Percentiles rank a stretch among this genome's conserved stretches.
Conservation (phyloP, 2,113 vertebrate genomes). For the Dromiciops gliroides region DNA sequence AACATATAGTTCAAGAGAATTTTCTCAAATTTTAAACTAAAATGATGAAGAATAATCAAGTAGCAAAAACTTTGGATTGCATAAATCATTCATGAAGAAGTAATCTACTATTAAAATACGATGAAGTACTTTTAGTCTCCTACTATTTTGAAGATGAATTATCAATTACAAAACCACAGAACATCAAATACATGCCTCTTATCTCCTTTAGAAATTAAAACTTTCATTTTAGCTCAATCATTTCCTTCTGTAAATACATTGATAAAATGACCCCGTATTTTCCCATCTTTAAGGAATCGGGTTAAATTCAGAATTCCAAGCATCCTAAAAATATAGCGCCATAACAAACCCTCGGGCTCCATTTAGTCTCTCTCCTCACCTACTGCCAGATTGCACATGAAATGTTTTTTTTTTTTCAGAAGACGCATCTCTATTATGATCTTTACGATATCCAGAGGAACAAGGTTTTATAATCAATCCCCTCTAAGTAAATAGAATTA, state of each 20-base stretch:
- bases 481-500: conserved; percentile 2
- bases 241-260: conserved; percentile 8
- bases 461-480: not conserved
- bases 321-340: not conserved
- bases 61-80: not conserved
- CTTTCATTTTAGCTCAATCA: conserved; percentile 10
- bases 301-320: not conserved
- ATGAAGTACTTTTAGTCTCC: conserved; percentile 5
- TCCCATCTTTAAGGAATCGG: not conserved
- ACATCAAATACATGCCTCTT: not conserved
- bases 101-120: not conserved
- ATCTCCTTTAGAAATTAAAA: conserved; percentile 31
- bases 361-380: not conserved
- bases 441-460: not conserved
- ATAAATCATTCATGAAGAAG: conserved; percentile 4
- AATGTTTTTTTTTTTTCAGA: not conserved
- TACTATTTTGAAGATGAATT: not conserved
- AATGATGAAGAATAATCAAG: conserved; percentile 5
- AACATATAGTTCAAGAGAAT: not conserved
- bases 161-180: not conserved
- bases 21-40: conserved; percentile 26
- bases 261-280: conserved; percentile 40
- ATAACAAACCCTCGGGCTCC: not conserved
- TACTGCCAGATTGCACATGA: not conserved
- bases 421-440: not conserved